Conservation (phyloP, 1,140 invertebrate species). For the Trissolcus basalis region DNA sequence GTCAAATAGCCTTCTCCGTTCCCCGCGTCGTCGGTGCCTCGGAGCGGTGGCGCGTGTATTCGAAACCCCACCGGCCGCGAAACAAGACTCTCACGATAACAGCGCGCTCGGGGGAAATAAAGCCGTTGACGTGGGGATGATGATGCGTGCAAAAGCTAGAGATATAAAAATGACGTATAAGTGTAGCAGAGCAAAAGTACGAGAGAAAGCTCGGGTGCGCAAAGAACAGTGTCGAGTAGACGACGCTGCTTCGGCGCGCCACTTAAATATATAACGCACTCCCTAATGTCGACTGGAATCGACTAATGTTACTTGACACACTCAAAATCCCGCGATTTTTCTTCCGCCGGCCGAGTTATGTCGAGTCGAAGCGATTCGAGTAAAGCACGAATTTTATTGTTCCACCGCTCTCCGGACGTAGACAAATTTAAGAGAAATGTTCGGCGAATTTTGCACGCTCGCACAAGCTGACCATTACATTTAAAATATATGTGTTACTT, state of each 20-base stretch:
- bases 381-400: slow-evolving; percentile 38
- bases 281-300: slow-evolving; percentile 31
- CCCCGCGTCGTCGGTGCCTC: slow-evolving; percentile 19
- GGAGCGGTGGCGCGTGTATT: slow-evolving; percentile 25
- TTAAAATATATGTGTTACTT: slow-evolving; percentile 26
- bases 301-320: slow-evolving; percentile 43
- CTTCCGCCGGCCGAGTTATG: slow-evolving; percentile 4
- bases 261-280: slow-evolving; percentile 46
- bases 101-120: slow-evolving; percentile 11
- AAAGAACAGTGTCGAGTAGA: slow-evolving; percentile 16
- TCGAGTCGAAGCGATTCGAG: slow-evolving; percentile 10
- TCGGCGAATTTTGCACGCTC: slow-evolving; percentile 7
- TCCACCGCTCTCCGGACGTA: slow-evolving; percentile 10
- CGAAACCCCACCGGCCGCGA: slow-evolving; percentile 24
- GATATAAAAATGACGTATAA: slow-evolving; percentile 48
- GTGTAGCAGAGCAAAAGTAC: slow-evolving; percentile 18
- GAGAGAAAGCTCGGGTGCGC: slow-evolving; percentile 7
- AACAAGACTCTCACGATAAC: slow-evolving; percentile 40
- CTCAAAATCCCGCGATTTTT: slow-evolving; percentile 35
- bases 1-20: slow-evolving; percentile 60
- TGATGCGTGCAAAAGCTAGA: slow-evolving; percentile 42
- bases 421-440: slow-evolving; percentile 33
- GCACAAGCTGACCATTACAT: slow-evolving; percentile 18
- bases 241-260: slow-evolving; percentile 19
- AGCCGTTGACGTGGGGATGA: slow-evolving; percentile 10